A percentile compares a stretch with the other conserved stretches of the same genome.
These are phyloP conservation scores for Calcarius lapponicus DNA, from an alignment of 2,797 vertebrate genomes.

Conservation along the genomic window DNA sequence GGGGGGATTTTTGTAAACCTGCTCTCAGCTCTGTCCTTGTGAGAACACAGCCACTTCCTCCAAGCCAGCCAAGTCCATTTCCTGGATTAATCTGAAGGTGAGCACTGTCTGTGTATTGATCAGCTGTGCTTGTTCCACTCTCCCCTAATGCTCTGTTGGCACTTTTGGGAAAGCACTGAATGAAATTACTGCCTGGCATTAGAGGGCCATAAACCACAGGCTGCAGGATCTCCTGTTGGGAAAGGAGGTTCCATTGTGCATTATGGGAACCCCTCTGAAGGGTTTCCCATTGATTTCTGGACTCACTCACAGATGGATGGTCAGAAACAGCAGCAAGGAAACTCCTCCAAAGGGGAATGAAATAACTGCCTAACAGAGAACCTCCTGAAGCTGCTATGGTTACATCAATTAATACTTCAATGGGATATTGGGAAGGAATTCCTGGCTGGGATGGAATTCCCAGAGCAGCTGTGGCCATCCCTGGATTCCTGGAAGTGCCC, in stretches of 20 bases:
- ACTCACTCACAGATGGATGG: neutral
- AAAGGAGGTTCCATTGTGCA: constrained; percentile 33
- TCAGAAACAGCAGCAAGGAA: constrained; percentile 17
- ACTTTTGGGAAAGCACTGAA: constrained; percentile 73
- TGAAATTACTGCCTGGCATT: constrained; percentile 69
- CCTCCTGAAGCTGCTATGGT: neutral
- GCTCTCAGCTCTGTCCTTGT: neutral
- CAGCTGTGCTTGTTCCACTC: constrained; percentile 37
- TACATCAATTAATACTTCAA: neutral
- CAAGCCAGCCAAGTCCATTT: constrained; percentile 20
- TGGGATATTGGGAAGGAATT: neutral
- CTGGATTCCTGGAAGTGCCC: neutral
- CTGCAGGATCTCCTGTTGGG: constrained; percentile 45
- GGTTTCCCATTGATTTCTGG: constrained; percentile 48
- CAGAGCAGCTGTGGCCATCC: no score
- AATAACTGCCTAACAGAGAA: neutral
- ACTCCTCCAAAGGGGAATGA: constrained; percentile 17
- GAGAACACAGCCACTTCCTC: constrained; percentile 14
- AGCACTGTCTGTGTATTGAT: constrained; percentile 63
- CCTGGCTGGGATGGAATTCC: fast-evolving
- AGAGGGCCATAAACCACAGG: constrained; percentile 68
- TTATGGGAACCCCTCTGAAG: constrained; percentile 26
- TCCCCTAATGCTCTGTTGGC: constrained; percentile 69
- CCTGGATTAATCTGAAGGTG: constrained; percentile 45
- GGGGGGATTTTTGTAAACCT: neutral